These are phyloP conservation scores for Pristionchus japonicus DNA, from an alignment of 2,888 invertebrate genomes.

Conservation along the genomic window DNA sequence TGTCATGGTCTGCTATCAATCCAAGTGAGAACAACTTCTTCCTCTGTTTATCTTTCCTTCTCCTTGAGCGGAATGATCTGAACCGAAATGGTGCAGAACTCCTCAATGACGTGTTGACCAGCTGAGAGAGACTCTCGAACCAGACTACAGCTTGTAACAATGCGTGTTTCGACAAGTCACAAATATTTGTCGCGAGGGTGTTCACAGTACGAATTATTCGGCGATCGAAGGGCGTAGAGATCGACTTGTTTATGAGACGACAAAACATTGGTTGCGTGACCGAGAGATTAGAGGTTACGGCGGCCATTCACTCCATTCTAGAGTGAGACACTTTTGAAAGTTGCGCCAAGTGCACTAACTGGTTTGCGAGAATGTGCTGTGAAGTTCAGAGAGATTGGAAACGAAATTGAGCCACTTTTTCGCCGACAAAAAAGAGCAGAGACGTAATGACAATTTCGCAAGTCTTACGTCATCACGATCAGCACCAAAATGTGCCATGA, in stretches of 20 bases:
- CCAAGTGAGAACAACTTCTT: neutral
- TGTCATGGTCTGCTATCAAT: neutral
- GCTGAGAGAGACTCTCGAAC: neutral
- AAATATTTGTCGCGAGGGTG: neutral
- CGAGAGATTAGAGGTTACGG: neutral
- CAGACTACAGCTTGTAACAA: neutral
- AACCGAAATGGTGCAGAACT: too few relatives aligned
- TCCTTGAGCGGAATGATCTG: too few relatives aligned
- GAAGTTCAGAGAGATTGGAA: neutral
- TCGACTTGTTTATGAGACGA: neutral
- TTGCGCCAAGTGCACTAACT: neutral
- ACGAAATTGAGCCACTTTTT: neutral
- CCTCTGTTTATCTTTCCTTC: too few relatives aligned
- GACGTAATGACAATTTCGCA: neutral
- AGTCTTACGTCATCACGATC: neutral
- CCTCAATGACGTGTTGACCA: too few relatives aligned
- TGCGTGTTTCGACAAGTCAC: neutral
- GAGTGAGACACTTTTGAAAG: neutral
- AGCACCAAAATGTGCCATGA: neutral
- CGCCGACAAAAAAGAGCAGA: neutral
- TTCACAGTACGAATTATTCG: neutral
- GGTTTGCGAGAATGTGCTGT: neutral
- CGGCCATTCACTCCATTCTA: neutral
- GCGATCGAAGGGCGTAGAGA: neutral
- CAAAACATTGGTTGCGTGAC: neutral